Conservation (phyloP, 2,113 vertebrate genomes). For the Cynocephalus volans region DNA sequence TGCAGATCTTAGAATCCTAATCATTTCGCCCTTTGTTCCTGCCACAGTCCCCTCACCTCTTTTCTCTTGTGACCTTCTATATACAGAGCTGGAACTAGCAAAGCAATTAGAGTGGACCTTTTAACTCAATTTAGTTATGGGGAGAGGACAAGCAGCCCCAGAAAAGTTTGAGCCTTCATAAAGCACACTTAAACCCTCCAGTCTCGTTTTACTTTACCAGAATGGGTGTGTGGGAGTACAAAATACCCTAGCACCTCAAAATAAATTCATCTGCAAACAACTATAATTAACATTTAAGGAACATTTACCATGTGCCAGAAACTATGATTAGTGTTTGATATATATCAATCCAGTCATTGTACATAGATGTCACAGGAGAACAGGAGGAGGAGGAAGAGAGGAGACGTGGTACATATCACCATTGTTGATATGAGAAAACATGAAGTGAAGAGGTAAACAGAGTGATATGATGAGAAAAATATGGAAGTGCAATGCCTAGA, state of each 20-base stretch:
- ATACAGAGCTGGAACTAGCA: neutral
- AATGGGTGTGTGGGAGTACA: neutral
- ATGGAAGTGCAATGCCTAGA: neutral
- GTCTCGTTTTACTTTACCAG: neutral
- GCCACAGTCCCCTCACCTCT: neutral
- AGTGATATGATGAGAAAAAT: no score
- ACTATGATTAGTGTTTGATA: neutral
- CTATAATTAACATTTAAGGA: neutral
- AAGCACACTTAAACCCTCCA: neutral
- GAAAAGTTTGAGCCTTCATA: neutral
- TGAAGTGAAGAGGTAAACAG: neutral
- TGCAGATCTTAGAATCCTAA: neutral
- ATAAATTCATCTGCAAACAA: neutral
- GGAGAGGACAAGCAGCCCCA: neutral
- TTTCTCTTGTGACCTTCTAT: neutral
- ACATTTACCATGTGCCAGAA: no score
- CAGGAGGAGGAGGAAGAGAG: no score
- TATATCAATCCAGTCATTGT: accelerated
- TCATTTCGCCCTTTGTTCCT: neutral
- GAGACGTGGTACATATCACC: no score
- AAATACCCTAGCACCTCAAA: neutral
- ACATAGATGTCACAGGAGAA: no score
- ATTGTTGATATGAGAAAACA: neutral
- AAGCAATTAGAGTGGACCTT: neutral
- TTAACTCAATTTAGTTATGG: neutral